A percentile compares a stretch with the other conserved stretches of the same genome.
Conservation (phyloP, 2,113 vertebrate species). For the Forbesichthys agassizii region DNA sequence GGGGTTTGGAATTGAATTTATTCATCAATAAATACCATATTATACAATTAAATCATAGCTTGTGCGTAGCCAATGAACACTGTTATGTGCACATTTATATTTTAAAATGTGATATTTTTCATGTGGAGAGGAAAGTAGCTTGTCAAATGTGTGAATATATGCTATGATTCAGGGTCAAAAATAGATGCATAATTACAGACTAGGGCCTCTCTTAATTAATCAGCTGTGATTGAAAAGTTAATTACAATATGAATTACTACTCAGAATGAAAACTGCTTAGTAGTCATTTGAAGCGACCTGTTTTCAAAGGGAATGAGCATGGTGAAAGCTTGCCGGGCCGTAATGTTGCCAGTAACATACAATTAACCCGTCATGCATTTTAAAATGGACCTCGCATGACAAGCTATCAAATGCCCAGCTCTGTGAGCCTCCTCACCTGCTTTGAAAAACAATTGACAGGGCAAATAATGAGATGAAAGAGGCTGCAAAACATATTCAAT, state of each 20-base stretch:
- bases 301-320: conserved; percentile 75
- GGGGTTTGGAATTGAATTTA: no score
- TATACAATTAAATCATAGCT: background rate
- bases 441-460: conserved; percentile 81
- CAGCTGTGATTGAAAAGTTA: conserved; percentile 83
- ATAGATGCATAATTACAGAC: conserved; percentile 82
- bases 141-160: conserved; percentile 58
- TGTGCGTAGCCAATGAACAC: background rate
- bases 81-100: conserved; percentile 12
- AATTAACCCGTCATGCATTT: conserved; percentile 81
- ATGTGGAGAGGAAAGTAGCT: conserved; percentile 6
- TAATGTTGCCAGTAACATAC: conserved; percentile 78
- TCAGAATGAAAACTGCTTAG: conserved; percentile 75
- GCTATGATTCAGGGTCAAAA: conserved; percentile 67
- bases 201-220: conserved; percentile 78
- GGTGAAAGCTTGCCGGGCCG: conserved; percentile 52
- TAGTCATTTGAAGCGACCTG: conserved; percentile 78
- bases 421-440: conserved; percentile 54
- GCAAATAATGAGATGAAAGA: conserved; percentile 77
- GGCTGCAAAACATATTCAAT: conserved; percentile 7
- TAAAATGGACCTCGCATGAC: conserved; percentile 64
- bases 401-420: conserved; percentile 69
- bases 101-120: conserved; percentile 16
- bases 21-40: no score
- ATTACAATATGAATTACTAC: conserved; percentile 84